Conservation (phyloP, 2,797 vertebrate species). For the Chloroceryle amazona region DNA sequence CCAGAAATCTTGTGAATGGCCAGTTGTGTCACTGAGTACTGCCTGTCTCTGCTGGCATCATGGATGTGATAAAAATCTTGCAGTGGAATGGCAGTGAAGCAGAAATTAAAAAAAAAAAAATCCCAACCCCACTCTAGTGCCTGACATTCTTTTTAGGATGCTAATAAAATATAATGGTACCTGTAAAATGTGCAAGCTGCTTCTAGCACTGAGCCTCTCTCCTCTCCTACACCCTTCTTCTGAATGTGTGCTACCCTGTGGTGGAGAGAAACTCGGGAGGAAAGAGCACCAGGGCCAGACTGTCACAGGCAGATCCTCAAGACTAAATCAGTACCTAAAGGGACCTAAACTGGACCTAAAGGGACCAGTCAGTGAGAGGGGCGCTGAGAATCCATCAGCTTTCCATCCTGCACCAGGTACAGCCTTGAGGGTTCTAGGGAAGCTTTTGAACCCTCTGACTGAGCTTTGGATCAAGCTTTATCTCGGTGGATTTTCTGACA, state of each 20-base stretch:
- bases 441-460: background rate
- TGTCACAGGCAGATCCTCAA: background rate
- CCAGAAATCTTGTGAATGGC: background rate
- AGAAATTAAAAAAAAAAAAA: constrained; percentile 27
- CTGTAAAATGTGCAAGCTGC: constrained; percentile 84
- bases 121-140: constrained; percentile 54
- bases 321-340: background rate
- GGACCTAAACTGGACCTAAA: background rate
- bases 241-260: background rate
- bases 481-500: background rate
- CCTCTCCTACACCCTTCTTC: constrained; percentile 15
- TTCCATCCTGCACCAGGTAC: background rate
- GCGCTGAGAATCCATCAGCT: background rate
- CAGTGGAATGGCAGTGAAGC: constrained; percentile 62
- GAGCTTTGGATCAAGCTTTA: background rate
- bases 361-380: background rate
- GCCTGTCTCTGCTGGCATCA: background rate
- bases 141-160: constrained; percentile 86
- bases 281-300: background rate
- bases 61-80: constrained; percentile 61
- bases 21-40: background rate
- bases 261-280: background rate
- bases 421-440: background rate
- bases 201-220: constrained; percentile 44
- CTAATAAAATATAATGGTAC: constrained; percentile 86